Percentiles rank a stretch among this genome's conserved stretches.
Evolutionary conservation across 1,140 invertebrate genomes (phyloP).

Genomic region (Doryteuthis pealeii): DNA sequence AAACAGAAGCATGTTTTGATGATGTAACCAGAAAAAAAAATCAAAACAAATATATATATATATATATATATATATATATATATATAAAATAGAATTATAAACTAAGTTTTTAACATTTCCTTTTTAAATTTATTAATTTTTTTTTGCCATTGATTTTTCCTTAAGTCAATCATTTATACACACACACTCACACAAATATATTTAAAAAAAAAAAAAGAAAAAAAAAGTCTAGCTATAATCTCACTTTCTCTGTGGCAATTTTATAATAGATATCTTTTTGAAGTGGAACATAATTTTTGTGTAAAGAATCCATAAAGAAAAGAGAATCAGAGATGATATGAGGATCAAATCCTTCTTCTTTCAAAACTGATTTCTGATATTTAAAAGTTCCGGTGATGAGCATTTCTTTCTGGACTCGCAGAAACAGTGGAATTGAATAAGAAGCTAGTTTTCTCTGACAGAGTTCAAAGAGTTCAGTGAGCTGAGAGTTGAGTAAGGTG

Average conservation of each 20-base stretch:
- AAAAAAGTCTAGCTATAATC: background rate
- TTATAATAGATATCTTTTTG: slow-evolving; percentile 13
- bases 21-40: too few relatives aligned
- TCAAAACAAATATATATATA: too few relatives aligned
- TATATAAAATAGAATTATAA: background rate
- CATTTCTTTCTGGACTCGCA: slow-evolving; percentile 66
- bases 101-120: background rate
- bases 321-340: slow-evolving; percentile 74
- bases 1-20: too few relatives aligned
- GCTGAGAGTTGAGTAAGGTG: slow-evolving; percentile 21
- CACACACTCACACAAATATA: background rate
- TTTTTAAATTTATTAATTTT: background rate
- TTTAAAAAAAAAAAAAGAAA: background rate
- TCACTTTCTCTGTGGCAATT: background rate
- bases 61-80: background rate
- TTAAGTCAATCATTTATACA: background rate
- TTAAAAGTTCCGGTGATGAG: slow-evolving; percentile 33
- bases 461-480: slow-evolving; percentile 37
- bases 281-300: slow-evolving; percentile 59
- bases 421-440: slow-evolving; percentile 84
- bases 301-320: slow-evolving; percentile 69
- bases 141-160: background rate
- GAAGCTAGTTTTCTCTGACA: slow-evolving; percentile 67
- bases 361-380: slow-evolving; percentile 66
- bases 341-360: slow-evolving; percentile 85